Evolutionary conservation across 2,113 vertebrate genomes (phyloP).

Genomic region (Coptodon rendalli): DNA sequence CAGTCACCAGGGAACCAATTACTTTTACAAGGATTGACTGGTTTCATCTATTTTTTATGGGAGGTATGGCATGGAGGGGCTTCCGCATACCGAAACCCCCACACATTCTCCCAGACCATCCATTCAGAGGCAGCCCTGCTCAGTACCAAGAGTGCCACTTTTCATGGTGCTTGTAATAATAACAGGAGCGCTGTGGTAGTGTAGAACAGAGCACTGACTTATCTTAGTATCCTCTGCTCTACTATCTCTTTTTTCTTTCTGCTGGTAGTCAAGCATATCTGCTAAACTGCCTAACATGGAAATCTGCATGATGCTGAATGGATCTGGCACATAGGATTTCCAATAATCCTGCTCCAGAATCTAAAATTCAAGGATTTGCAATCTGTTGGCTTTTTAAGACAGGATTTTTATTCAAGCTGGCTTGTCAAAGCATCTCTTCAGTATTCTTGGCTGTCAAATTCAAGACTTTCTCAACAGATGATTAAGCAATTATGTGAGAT

Average conservation of each 20-base stretch:
- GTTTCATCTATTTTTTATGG: slow-evolving; percentile 64
- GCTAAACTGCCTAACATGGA: neutral
- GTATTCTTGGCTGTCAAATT: neutral
- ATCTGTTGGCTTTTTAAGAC: neutral
- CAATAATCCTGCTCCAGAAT: neutral
- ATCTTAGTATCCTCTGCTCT: neutral
- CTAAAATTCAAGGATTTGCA: neutral
- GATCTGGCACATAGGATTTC: fast-evolving
- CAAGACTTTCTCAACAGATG: neutral
- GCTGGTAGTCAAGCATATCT: neutral
- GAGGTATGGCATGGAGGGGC: slow-evolving; percentile 14
- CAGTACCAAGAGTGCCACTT: neutral
- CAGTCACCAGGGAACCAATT: slow-evolving; percentile 65
- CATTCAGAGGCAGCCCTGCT: neutral
- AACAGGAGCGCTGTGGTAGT: neutral
- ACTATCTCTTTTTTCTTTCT: neutral
- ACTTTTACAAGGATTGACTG: slow-evolving; percentile 46
- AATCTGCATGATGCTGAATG: neutral
- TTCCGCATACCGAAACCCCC: neutral
- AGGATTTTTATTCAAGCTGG: neutral
- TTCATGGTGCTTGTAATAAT: neutral
- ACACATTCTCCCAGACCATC: neutral
- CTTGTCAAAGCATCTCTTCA: neutral
- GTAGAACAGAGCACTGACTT: neutral
- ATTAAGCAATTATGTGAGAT: neutral